Percentiles rank a stretch among this genome's conserved stretches.
phyloP scores from a whole-genome alignment of 2,797 vertebrate genomes.

The Sebastes minor region DNA sequence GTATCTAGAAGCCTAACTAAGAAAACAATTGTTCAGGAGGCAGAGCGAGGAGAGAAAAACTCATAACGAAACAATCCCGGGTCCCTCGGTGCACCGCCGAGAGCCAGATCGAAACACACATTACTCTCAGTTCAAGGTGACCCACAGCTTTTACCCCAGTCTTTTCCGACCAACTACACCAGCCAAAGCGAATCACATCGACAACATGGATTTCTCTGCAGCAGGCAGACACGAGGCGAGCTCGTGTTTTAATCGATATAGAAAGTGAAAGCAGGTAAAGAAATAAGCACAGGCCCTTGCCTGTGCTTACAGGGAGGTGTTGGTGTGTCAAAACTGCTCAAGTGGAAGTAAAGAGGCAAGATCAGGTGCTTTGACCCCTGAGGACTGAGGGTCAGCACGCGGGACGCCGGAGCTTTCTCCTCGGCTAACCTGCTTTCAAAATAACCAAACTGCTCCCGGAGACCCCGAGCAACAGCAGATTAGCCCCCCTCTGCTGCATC shows the following conservation, averaged over 20 bases:
- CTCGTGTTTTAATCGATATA: slow-evolving; percentile 72
- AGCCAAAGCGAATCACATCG: slow-evolving; percentile 65
- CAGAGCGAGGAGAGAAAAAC: slow-evolving; percentile 40
- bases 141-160: slow-evolving; percentile 77
- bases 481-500: slow-evolving; percentile 82
- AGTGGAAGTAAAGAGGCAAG: slow-evolving; percentile 72
- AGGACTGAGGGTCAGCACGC: slow-evolving; percentile 65
- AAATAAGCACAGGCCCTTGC: slow-evolving; percentile 6
- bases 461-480: slow-evolving; percentile 84
- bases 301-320: slow-evolving; percentile 20
- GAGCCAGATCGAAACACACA: slow-evolving; percentile 61
- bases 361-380: slow-evolving; percentile 78
- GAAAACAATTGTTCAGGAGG: slow-evolving; percentile 65
- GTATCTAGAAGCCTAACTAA: slow-evolving; percentile 60
- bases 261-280: slow-evolving; percentile 19
- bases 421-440: slow-evolving; percentile 72
- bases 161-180: slow-evolving; percentile 80
- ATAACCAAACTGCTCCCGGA: slow-evolving; percentile 72
- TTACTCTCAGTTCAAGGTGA: slow-evolving; percentile 78
- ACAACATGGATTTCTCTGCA: slow-evolving; percentile 48
- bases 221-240: slow-evolving; percentile 21
- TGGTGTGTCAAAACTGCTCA: slow-evolving; percentile 48
- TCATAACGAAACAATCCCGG: slow-evolving; percentile 45
- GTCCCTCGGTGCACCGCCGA: slow-evolving; percentile 20
- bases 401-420: slow-evolving; percentile 52